These are phyloP conservation scores for Chloroceryle amazona DNA, from an alignment of 2,797 vertebrate genomes.

Conservation along the genomic window DNA sequence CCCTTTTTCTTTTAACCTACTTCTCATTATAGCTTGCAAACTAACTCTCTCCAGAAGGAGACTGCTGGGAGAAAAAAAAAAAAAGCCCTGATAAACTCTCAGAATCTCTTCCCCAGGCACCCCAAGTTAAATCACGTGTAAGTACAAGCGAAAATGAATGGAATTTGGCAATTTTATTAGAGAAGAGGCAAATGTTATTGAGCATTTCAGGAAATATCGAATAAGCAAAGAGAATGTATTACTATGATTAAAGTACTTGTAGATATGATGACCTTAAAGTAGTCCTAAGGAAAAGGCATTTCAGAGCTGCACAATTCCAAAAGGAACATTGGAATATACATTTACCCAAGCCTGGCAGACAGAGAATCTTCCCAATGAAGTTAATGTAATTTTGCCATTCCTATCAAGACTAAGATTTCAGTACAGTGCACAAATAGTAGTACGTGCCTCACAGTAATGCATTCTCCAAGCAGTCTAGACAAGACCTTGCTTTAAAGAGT, in stretches of 20 bases:
- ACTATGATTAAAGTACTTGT: not conserved
- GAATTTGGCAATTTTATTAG: not conserved
- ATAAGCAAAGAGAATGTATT: not conserved
- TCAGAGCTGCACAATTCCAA: not conserved
- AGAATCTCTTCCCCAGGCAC: not conserved
- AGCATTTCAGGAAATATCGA: not conserved
- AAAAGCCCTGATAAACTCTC: constrained; percentile 1
- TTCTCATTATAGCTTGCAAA: constrained; percentile 54
- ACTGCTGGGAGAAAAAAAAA: constrained; percentile 3
- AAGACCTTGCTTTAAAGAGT: not conserved
- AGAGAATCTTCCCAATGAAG: not conserved
- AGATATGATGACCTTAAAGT: not conserved
- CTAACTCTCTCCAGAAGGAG: constrained; percentile 4
- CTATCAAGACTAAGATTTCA: not conserved
- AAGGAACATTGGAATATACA: not conserved
- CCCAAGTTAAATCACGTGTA: not conserved
- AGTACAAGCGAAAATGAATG: not conserved
- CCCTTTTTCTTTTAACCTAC: constrained; percentile 63
- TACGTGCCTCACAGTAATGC: not conserved
- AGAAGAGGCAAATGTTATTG: not conserved
- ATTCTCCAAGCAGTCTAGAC: not conserved
- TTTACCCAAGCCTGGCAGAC: not conserved
- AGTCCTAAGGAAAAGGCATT: not conserved
- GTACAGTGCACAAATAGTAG: not conserved
- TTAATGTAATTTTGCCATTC: not conserved